Percentiles rank a stretch among this genome's conserved stretches.
Conservation (phyloP, 2,888 invertebrate genomes). For the Balanococcus diminutus region DNA sequence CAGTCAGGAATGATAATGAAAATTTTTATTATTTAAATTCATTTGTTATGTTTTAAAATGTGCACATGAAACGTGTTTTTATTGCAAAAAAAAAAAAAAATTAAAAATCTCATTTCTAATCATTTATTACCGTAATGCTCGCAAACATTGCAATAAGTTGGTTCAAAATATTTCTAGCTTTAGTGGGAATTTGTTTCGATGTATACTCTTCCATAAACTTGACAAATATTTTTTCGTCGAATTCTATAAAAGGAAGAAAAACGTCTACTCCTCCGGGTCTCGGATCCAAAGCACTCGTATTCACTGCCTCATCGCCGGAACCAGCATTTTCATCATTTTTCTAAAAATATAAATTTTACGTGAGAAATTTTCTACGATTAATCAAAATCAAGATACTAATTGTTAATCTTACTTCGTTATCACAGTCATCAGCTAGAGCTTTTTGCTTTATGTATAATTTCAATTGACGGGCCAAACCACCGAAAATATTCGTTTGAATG, state of each 20-base stretch:
- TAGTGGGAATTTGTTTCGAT: background rate
- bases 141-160: constrained; percentile 47
- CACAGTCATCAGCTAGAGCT: background rate
- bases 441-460: constrained; percentile 51
- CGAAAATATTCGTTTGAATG: constrained; percentile 38
- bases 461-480: constrained; percentile 33
- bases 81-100: background rate
- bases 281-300: constrained; percentile 68
- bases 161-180: constrained; percentile 46
- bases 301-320: constrained; percentile 27
- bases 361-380: too few species aligned
- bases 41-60: too few species aligned
- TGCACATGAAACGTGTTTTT: too few species aligned
- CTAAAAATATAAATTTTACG: constrained; percentile 28
- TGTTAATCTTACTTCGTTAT: background rate
- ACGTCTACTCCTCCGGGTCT: constrained; percentile 82
- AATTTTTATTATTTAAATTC: too few species aligned
- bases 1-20: too few species aligned
- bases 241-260: constrained; percentile 71
- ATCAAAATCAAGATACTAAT: too few species aligned
- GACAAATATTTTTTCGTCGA: constrained; percentile 68
- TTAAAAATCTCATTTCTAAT: background rate
- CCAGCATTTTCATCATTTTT: constrained; percentile 32
- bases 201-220: constrained; percentile 64
- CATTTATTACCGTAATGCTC: constrained; percentile 46